Conservation (phyloP, 2,797 vertebrate genomes). For the Euthynnus affinis region DNA sequence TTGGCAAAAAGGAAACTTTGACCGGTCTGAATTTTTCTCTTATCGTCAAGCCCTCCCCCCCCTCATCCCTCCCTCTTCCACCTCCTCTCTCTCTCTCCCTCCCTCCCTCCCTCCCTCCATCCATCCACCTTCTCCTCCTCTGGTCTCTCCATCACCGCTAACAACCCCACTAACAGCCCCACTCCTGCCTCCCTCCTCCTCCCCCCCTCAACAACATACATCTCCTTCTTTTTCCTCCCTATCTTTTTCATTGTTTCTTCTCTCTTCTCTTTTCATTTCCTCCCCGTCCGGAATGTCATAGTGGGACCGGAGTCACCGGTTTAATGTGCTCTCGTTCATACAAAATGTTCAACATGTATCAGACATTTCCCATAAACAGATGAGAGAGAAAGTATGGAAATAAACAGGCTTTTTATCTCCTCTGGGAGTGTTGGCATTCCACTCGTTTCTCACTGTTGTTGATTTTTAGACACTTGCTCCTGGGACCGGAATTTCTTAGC, state of each 20-base stretch:
- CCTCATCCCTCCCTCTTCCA: slow-evolving; percentile 38
- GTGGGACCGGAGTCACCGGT: slow-evolving; percentile 62
- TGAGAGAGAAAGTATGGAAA: slow-evolving; percentile 45
- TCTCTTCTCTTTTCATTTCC: slow-evolving; percentile 3
- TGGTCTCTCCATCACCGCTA: slow-evolving; percentile 82
- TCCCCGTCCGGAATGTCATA: slow-evolving; percentile 32
- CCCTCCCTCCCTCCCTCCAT: slow-evolving; percentile 50
- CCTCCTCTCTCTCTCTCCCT: slow-evolving; percentile 17
- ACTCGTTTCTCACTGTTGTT: slow-evolving; percentile 52
- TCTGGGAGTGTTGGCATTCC: slow-evolving; percentile 63
- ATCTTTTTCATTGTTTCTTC: slow-evolving; percentile 45
- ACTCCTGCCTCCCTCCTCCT: slow-evolving; percentile 12
- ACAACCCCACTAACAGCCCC: slow-evolving; percentile 53
- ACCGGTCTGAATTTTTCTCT: slow-evolving; percentile 93
- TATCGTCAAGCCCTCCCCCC: slow-evolving; percentile 87
- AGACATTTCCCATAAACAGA: slow-evolving; percentile 56
- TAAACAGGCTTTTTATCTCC: slow-evolving; percentile 57
- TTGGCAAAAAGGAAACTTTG: slow-evolving; percentile 94
- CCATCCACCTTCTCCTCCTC: slow-evolving; percentile 76
- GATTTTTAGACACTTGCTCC: slow-evolving; percentile 39
- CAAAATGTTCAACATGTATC: slow-evolving; percentile 56
- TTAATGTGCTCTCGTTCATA: slow-evolving; percentile 53
- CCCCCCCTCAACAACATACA: slow-evolving; percentile 17
- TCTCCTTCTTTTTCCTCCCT: slow-evolving; percentile 33
- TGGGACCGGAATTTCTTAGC: slow-evolving; percentile 10